Conservation (phyloP, 2,888 invertebrate species). For the Galeopsomyia nigrocyanea region DNA sequence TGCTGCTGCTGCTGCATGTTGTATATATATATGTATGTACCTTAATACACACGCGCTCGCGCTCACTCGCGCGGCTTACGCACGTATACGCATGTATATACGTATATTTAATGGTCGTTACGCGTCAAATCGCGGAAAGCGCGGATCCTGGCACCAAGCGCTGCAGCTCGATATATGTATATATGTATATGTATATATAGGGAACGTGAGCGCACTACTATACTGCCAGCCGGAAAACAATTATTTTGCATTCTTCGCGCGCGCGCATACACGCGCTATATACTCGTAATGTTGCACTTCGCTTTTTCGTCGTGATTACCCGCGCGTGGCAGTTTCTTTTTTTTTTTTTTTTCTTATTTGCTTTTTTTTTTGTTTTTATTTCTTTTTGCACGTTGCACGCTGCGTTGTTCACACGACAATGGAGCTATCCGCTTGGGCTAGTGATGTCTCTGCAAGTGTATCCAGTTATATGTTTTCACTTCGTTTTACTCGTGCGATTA, state of each 20-base stretch:
- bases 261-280: not conserved
- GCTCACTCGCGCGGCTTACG: too few species aligned
- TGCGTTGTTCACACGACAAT: too few species aligned
- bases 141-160: constrained; percentile 29
- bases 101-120: constrained; percentile 49
- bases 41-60: constrained; percentile 4
- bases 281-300: not conserved
- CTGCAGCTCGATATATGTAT: not conserved
- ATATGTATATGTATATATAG: not conserved
- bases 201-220: not conserved
- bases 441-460: too few species aligned
- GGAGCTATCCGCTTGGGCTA: too few species aligned
- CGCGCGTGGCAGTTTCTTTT: constrained; percentile 4
- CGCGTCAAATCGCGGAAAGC: constrained; percentile 52
- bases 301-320: constrained; percentile 7
- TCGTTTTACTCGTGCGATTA: too few species aligned
- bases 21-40: not conserved
- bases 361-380: not conserved
- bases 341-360: not conserved
- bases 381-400: not conserved
- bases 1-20: too few species aligned
- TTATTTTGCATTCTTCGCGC: constrained; percentile 42
- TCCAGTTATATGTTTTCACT: too few species aligned
- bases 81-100: too few species aligned
- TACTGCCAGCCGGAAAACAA: constrained; percentile 37